A percentile compares a stretch with the other conserved stretches of the same genome.
Evolutionary conservation across 2,113 vertebrate genomes (phyloP).

Genomic region (Mesitornis unicolor): DNA sequence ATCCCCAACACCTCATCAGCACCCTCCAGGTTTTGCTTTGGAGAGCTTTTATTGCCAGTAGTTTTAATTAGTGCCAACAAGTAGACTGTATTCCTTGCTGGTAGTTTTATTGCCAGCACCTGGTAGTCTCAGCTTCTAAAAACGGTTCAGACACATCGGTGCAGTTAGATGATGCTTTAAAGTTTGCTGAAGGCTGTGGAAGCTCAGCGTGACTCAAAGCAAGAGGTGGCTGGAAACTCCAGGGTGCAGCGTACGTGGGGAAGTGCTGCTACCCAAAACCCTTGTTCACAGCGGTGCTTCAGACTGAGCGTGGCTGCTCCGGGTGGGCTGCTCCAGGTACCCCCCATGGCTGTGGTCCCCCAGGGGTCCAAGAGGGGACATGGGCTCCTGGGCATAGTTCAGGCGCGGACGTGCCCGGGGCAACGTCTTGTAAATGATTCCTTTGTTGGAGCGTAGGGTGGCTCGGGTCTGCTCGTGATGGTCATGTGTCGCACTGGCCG

Average conservation of each 20-base stretch:
- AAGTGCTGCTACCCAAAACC: background rate
- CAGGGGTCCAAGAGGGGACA: background rate
- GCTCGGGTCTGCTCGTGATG: constrained; percentile 6
- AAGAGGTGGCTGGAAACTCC: background rate
- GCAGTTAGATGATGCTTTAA: background rate
- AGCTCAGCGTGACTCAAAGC: background rate
- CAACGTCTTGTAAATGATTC: constrained; percentile 44
- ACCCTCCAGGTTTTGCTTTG: background rate
- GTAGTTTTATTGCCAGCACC: background rate
- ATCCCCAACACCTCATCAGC: background rate
- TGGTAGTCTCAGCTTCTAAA: background rate
- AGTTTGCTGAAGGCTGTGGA: background rate
- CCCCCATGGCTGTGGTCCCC: fast-evolving
- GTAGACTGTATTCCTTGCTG: background rate
- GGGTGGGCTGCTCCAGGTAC: background rate
- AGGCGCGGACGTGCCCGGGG: background rate
- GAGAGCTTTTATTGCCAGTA: background rate
- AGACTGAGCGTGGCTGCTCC: fast-evolving
- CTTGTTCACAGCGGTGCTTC: fast-evolving
- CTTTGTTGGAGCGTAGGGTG: background rate
- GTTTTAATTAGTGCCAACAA: background rate
- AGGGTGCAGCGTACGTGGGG: fast-evolving
- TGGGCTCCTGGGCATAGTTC: background rate
- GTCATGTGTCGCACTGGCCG: constrained; percentile 1
- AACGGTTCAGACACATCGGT: background rate